Percentiles rank a stretch among this genome's conserved stretches.
Conservation (phyloP, 1,140 invertebrate genomes). For the Drosophila obscura region DNA sequence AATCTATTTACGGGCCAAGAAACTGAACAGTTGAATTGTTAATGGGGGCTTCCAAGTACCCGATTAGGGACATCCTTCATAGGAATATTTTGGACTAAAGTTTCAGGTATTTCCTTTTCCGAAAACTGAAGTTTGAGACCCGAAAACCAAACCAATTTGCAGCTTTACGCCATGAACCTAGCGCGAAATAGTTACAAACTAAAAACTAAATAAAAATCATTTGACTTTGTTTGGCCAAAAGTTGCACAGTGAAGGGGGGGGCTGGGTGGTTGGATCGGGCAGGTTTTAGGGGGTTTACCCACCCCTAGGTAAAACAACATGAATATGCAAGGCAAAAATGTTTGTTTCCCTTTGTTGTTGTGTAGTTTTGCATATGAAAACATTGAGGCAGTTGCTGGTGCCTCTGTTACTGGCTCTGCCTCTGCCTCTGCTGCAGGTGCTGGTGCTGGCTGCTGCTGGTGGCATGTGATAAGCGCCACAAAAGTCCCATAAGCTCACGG, state of each 20-base stretch:
- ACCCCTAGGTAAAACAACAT: slow-evolving; percentile 17
- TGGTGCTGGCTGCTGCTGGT: slow-evolving; percentile 16
- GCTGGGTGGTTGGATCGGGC: too few species aligned
- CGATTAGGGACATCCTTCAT: background rate
- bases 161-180: slow-evolving; percentile 55
- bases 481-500: slow-evolving; percentile 60
- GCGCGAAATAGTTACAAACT: slow-evolving; percentile 56
- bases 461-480: slow-evolving; percentile 62
- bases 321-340: slow-evolving; percentile 39
- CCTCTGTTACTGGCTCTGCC: too few species aligned
- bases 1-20: slow-evolving; percentile 16
- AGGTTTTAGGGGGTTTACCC: too few species aligned
- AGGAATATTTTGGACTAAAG: background rate
- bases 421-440: background rate
- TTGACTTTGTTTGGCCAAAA: slow-evolving; percentile 39
- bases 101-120: background rate
- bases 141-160: slow-evolving; percentile 67
- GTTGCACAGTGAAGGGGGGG: slow-evolving; percentile 6
- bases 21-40: slow-evolving; percentile 26
- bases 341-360: slow-evolving; percentile 26
- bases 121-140: slow-evolving; percentile 3
- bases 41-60: slow-evolving; percentile 1
- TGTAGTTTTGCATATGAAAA: slow-evolving; percentile 36
- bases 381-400: slow-evolving; percentile 10
- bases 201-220: slow-evolving; percentile 28